phyloP scores from a whole-genome alignment of 2,888 invertebrate genomes.

The Crematogaster levior region DNA sequence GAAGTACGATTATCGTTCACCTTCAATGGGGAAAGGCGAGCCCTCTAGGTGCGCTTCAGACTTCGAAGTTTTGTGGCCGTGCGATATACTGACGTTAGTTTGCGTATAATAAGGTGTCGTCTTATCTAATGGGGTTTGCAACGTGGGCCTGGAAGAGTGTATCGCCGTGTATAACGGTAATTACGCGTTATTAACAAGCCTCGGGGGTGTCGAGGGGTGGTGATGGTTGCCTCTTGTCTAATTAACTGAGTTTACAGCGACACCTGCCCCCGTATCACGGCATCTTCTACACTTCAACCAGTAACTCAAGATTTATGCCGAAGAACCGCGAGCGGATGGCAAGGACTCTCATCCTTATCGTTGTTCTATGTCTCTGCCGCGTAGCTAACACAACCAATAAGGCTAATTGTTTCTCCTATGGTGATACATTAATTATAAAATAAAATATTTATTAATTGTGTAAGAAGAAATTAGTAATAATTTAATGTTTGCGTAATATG shows the following conservation, averaged over 20 bases:
- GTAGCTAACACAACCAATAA: conserved; percentile 9
- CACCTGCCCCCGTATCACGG: conserved; percentile 84
- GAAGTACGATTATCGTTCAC: conserved; percentile 47
- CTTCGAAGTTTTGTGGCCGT: conserved; percentile 73
- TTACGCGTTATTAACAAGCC: conserved; percentile 86
- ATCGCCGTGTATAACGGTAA: conserved; percentile 86
- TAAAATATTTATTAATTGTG: neutral
- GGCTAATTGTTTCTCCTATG: neutral
- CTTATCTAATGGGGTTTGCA: conserved; percentile 85
- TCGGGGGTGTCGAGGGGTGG: conserved; percentile 78
- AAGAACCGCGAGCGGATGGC: conserved; percentile 71
- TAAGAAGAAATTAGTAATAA: neutral
- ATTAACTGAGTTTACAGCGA: conserved; percentile 86
- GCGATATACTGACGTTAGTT: conserved; percentile 73
- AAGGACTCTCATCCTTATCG: conserved; percentile 53
- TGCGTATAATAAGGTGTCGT: conserved; percentile 85
- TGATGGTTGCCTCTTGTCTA: conserved; percentile 86
- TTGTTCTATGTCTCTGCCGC: neutral
- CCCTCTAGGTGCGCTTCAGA: conserved; percentile 50
- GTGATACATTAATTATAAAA: neutral
- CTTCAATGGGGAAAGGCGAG: conserved; percentile 46
- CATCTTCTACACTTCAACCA: conserved; percentile 84
- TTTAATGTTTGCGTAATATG: neutral
- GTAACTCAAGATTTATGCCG: conserved; percentile 84
- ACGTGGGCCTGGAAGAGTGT: conserved; percentile 83